Percentiles rank a stretch among this genome's conserved stretches.
phyloP scores from a whole-genome alignment of 2,113 vertebrate species.

The Gavialis gangeticus region DNA sequence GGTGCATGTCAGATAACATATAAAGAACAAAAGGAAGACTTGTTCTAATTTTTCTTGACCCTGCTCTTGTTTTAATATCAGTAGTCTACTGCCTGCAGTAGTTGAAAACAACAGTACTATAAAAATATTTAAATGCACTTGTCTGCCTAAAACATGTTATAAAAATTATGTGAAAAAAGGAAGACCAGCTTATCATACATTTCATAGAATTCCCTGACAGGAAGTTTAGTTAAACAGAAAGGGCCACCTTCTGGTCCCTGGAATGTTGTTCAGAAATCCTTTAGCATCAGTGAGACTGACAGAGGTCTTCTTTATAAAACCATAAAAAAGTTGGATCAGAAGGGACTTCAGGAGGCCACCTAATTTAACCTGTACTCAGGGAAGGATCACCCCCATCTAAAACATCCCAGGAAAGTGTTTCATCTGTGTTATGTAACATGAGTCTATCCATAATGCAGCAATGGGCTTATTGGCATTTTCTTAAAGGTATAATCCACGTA shows the following conservation, averaged over 20 bases:
- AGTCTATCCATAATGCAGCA: too few relatives aligned
- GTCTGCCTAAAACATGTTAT: background rate
- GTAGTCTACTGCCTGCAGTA: background rate
- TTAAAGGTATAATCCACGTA: too few relatives aligned
- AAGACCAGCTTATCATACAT: conserved; percentile 32
- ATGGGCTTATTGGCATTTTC: too few relatives aligned
- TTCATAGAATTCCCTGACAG: conserved; percentile 54
- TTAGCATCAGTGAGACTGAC: background rate
- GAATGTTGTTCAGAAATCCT: rapidly evolving
- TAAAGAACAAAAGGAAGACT: background rate
- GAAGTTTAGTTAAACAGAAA: conserved; percentile 31
- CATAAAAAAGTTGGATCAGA: background rate
- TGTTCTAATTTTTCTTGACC: background rate
- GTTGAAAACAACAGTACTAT: background rate
- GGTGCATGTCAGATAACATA: background rate
- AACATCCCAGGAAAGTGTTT: too few relatives aligned
- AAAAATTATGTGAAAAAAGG: conserved; percentile 27
- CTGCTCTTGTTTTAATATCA: background rate
- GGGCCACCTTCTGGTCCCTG: conserved; percentile 24
- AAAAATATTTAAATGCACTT: conserved; percentile 35
- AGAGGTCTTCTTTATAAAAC: background rate
- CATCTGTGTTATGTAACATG: too few relatives aligned
- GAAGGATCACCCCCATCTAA: too few relatives aligned
- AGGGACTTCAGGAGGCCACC: background rate
- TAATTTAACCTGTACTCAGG: background rate